Base-by-base conservation (phyloP, 92 coral and sea anemone species). In the Umimayanthus kanabou region DNA sequence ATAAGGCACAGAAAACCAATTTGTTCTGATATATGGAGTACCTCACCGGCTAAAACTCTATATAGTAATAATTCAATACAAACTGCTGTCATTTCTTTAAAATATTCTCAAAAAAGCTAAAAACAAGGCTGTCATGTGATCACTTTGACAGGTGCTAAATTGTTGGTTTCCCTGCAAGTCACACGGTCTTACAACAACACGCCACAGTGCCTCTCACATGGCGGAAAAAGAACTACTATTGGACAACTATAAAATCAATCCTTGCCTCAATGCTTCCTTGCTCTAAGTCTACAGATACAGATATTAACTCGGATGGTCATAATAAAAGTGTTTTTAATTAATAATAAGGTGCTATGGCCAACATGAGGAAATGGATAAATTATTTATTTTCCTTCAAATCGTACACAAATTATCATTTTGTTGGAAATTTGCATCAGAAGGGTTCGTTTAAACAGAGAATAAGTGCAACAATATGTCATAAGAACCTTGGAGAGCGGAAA, bases 381-480 rank as follows among this genome's bases (percentile, higher is more conserved):
- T 78, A 78, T 47, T 47, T 28, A 78, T 78, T 78, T 78, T 28
- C 53, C 49, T 43, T 16, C 2, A 77, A 47, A 43, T 16, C 30
- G 42, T 13, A 72, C 76, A 72, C 61, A 78, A 49, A 53, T 43
- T 78, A 78, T 78, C 58, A 20, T 72, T 26, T 30, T 29, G 66
- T 78, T 78, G 23, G 29, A 78, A 43, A 78, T 78, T 78, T 78
- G 82, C 82, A 78, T 78, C 42, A 50, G 42, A 43, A 78, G 65
- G 28, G 40, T 39, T 53, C 66, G 15, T 78, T n/a, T 78, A 45
- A 53, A 78, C 61, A 33, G 82, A 25, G 3, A 11, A 9, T 45
- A 78, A 78, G 39, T n/a, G 65, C 23, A 78, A 25, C 23, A 78
- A 23, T 28, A 53, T 49, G 82, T n/a, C 65, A 78, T 47, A 29